Base-by-base conservation (phyloP, 2,113 vertebrate species). In the Chaenogobius annularis region DNA sequence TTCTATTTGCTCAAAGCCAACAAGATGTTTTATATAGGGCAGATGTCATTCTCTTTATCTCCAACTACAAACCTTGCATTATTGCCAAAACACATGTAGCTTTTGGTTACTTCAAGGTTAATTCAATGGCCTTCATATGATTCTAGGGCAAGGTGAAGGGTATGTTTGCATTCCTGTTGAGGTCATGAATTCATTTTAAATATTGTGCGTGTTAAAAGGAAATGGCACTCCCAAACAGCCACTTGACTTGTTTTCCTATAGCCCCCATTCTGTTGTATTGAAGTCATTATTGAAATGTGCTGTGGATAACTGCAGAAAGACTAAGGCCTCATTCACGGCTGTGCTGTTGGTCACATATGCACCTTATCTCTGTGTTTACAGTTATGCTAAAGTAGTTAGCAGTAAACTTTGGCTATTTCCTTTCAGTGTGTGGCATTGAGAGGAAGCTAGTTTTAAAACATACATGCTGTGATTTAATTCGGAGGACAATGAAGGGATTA, bases 51-150 rank as follows among this genome's bases (percentile, higher is more conserved):
- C 35, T 63, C 19, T 17, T 61, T 35, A 61, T 61, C 26, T 63
- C 61, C 19, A 43, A 19, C 35, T n/a, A 11, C 61, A 63, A 19
- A 40, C 61, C 61, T 63, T 63, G 61, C 37, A 43, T 5, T 63
- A 63, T 63, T 63, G 17, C 35, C 61, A 63, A 43, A 63, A 63
- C 61, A 63, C n/a, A 20, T 5, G 19, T 11, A 63, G 35, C 35
- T 40, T 63, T 63, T 11, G 7, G 17, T 40, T 63, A 63, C 9
- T 40, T 37, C 61, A n/a, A 63, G 61, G 61, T 63, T 40, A 63
- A 14, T 31, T 8, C 61, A 40, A 37, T n/a, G 19, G 35, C 17
- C 61, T 5, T 40, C 13, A 17, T 31, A 14, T 35, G 22, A 35
- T 13, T 58, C 11, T 26, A 26, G 10, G 23, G 26, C 58, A 40